Conservation (phyloP, 2,888 invertebrate species). For the Melanophora roralis region DNA sequence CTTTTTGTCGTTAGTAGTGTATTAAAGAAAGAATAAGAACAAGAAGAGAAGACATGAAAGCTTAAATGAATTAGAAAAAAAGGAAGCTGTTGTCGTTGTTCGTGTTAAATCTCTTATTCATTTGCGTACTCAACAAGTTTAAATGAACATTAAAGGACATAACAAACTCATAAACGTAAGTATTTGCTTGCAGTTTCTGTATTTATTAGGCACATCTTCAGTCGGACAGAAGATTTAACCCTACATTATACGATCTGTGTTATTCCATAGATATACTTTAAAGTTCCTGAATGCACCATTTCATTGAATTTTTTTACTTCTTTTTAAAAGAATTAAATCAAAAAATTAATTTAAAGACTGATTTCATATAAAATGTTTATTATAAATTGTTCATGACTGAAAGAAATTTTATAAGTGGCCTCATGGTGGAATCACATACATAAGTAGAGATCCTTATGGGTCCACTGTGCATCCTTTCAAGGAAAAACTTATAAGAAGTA, state of each 20-base stretch:
- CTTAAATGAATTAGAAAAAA: constrained; percentile 8
- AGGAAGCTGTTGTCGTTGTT: constrained; percentile 41
- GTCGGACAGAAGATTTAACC: not conserved
- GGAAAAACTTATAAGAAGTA: too few species aligned
- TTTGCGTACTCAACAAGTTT: constrained; percentile 52
- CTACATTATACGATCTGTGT: not conserved
- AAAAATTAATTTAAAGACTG: too few species aligned
- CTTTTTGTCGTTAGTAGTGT: not conserved
- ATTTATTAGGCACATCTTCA: not conserved
- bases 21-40: constrained; percentile 2
- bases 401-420: too few species aligned
- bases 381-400: too few species aligned
- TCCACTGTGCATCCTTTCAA: too few species aligned
- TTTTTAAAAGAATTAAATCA: too few species aligned
- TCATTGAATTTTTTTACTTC: too few species aligned
- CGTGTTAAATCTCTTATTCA: constrained; percentile 57
- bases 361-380: too few species aligned
- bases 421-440: too few species aligned
- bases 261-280: not conserved
- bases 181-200: not conserved
- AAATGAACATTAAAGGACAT: not conserved
- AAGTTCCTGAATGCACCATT: too few species aligned
- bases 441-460: too few species aligned
- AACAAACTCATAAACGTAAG: not conserved
- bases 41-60: constrained; percentile 14